Evolutionary conservation across 2,888 invertebrate species (phyloP).

Genomic region (Ditylenchus weischeri): DNA sequence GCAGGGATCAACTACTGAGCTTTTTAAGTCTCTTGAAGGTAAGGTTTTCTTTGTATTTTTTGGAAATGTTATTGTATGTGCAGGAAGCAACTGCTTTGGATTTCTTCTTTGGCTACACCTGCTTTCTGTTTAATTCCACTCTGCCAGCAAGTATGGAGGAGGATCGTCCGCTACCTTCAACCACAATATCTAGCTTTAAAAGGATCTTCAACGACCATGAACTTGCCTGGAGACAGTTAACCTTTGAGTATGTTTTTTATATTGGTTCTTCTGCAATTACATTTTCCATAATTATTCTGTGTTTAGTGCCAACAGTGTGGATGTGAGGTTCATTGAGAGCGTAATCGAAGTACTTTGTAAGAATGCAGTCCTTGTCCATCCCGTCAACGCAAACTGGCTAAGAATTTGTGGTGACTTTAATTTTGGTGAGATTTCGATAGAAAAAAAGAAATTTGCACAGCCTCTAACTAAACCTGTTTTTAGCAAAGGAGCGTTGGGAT

Average conservation of each 20-base stretch:
- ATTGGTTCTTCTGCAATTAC: too few species aligned
- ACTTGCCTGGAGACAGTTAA: conserved; percentile 7
- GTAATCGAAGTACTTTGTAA: conserved; percentile 19
- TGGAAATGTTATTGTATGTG: neutral
- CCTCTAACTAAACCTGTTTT: neutral
- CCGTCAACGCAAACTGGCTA: conserved; percentile 26
- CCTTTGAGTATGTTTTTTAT: neutral
- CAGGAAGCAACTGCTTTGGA: conserved; percentile 23
- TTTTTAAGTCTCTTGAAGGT: conserved; percentile 18
- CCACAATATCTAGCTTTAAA: neutral
- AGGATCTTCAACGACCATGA: conserved; percentile 1
- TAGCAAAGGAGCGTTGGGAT: conserved; percentile 15
- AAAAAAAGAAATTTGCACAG: neutral
- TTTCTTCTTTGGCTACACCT: conserved; percentile 17
- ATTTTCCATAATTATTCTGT: too few species aligned
- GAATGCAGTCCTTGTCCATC: conserved; percentile 25
- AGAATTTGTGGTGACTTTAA: conserved; percentile 25
- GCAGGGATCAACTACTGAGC: neutral
- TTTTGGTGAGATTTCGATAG: conserved; percentile 18
- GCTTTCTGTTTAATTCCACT: conserved; percentile 20
- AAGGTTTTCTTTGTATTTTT: conserved; percentile 10
- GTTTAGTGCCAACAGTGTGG: conserved; percentile 10
- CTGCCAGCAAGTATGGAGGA: neutral
- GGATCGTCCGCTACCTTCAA: neutral
- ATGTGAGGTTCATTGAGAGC: conserved; percentile 19